Conservation (phyloP, 2,113 vertebrate genomes). For the Puma concolor region DNA sequence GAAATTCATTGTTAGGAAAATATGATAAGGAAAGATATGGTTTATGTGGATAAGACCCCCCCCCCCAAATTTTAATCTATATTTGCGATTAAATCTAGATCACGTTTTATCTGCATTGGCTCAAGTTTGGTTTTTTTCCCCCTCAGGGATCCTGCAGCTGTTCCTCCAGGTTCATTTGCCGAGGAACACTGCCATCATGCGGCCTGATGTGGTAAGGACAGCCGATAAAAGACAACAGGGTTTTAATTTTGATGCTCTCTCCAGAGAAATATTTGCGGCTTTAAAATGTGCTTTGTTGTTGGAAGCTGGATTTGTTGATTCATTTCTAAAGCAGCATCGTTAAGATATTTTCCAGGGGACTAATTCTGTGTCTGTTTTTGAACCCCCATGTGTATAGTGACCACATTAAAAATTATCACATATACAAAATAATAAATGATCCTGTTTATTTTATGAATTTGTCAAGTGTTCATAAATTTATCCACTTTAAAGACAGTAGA, state of each 20-base stretch:
- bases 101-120: slow-evolving; percentile 60
- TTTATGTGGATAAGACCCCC: not conserved
- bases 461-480: not conserved
- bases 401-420: not conserved
- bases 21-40: slow-evolving; percentile 24
- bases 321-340: not conserved
- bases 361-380: not conserved
- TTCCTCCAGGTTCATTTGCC: slow-evolving; percentile 29
- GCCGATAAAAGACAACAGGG: not conserved
- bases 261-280: not conserved
- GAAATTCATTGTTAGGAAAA: slow-evolving; percentile 33
- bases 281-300: not conserved
- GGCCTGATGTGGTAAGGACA: not conserved
- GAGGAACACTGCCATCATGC: slow-evolving; percentile 73
- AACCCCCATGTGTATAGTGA: not conserved
- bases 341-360: not conserved
- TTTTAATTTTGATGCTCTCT: not conserved
- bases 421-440: not conserved
- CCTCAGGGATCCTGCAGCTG: not conserved
- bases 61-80: not conserved
- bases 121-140: accelerated
- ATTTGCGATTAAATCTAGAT: slow-evolving; percentile 65
- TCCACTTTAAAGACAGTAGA: not conserved
- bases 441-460: not conserved
- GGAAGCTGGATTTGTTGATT: not conserved